Evolutionary conservation across 2,113 vertebrate genomes (phyloP).

Genomic region (Nesoenas mayeri): DNA sequence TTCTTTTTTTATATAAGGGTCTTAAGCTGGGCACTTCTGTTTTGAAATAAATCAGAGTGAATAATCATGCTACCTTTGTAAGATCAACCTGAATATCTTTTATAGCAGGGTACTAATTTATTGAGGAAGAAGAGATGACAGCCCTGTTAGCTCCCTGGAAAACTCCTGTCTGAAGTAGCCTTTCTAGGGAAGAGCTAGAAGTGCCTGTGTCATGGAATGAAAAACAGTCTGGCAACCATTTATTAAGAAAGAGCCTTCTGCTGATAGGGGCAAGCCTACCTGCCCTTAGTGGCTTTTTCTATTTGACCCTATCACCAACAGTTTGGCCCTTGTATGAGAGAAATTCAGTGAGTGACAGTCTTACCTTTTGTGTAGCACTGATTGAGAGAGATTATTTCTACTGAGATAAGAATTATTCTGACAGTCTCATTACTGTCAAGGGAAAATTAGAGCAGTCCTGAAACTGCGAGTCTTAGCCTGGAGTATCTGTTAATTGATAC

Average conservation of each 20-base stretch:
- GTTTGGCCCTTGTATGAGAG: not conserved
- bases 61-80: not conserved
- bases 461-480: not conserved
- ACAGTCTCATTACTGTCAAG: conserved; percentile 20
- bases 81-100: not conserved
- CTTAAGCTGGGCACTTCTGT: not conserved
- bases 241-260: not conserved
- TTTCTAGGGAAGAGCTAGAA: not conserved
- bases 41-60: not conserved
- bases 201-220: not conserved
- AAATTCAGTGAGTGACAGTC: not conserved
- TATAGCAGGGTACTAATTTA: not conserved
- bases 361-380: not conserved
- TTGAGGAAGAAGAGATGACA: not conserved
- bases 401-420: not conserved
- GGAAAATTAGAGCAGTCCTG: not conserved
- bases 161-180: not conserved
- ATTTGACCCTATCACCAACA: not conserved
- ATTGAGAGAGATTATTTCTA: not conserved
- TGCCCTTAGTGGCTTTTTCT: not conserved
- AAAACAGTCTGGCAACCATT: not conserved
- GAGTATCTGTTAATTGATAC: not conserved
- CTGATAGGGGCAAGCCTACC: not conserved
- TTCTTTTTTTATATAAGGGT: not conserved
- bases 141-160: not conserved